These are phyloP conservation scores for Lobophora halterata DNA, from an alignment of 2,888 invertebrate genomes.

Conservation along the genomic window DNA sequence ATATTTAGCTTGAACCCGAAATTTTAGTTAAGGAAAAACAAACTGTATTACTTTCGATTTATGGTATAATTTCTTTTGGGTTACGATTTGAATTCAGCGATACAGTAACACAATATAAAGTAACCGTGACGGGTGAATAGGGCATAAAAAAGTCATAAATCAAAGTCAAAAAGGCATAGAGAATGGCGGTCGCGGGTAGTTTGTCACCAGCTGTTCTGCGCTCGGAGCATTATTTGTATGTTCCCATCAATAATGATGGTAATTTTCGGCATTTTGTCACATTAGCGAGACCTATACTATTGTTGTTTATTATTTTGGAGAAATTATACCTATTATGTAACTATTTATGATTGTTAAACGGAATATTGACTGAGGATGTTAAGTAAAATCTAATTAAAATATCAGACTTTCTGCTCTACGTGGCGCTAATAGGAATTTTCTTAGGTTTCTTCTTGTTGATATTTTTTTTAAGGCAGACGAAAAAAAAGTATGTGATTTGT, in stretches of 20 bases:
- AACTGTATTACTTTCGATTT: constrained; percentile 26
- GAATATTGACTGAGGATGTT: too few relatives aligned
- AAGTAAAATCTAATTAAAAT: too few relatives aligned
- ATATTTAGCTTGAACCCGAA: constrained; percentile 42
- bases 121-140: constrained; percentile 77
- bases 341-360: constrained; percentile 10
- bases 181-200: constrained; percentile 72
- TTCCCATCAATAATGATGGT: constrained; percentile 79
- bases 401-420: too few relatives aligned
- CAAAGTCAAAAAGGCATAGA: constrained; percentile 82
- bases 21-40: constrained; percentile 29
- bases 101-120: constrained; percentile 63
- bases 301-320: constrained; percentile 58
- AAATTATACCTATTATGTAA: constrained; percentile 38
- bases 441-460: too few relatives aligned
- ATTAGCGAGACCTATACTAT: constrained; percentile 72
- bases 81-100: constrained; percentile 29
- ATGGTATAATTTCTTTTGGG: constrained; percentile 33
- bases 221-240: constrained; percentile 58
- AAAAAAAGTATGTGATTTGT: too few relatives aligned
- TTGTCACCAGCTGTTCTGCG: constrained; percentile 75
- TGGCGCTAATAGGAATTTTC: too few relatives aligned
- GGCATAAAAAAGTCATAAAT: constrained; percentile 79
- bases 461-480: too few relatives aligned
- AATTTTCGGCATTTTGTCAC: constrained; percentile 77